Evolutionary conservation across 2,888 invertebrate species (phyloP).

Genomic region (Minunthozetes semirufus): DNA sequence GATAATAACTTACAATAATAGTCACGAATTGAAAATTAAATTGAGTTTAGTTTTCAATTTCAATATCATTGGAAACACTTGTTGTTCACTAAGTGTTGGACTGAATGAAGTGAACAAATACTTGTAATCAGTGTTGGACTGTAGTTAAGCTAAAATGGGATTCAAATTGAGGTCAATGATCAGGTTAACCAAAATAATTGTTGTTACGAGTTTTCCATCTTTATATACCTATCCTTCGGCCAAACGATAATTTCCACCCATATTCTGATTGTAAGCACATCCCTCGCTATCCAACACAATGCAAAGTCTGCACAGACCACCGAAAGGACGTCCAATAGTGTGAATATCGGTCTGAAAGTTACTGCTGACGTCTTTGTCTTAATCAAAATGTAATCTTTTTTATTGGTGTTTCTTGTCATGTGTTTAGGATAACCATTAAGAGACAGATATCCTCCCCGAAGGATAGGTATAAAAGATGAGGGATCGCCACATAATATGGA

Average conservation of each 20-base stretch:
- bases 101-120: neutral
- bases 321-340: neutral
- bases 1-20: neutral
- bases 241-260: neutral
- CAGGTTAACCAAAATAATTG: slow-evolving; percentile 18
- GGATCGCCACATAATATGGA: neutral
- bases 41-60: neutral
- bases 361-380: neutral
- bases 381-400: neutral
- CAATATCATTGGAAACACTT: slow-evolving; percentile 1
- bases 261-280: neutral
- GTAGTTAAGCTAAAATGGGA: slow-evolving; percentile 12
- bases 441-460: neutral
- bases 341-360: neutral
- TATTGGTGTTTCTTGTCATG: neutral
- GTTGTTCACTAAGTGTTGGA: neutral
- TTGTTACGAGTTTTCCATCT: neutral
- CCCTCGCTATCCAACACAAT: neutral
- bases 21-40: neutral
- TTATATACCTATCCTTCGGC: slow-evolving; percentile 11
- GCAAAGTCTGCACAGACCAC: no score
- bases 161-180: slow-evolving; percentile 13
- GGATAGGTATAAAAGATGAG: neutral
- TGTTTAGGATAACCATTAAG: neutral
- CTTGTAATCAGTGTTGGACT: no score